Evolutionary conservation across 2,888 invertebrate genomes (phyloP).

Genomic region (Tortrix viridana): DNA sequence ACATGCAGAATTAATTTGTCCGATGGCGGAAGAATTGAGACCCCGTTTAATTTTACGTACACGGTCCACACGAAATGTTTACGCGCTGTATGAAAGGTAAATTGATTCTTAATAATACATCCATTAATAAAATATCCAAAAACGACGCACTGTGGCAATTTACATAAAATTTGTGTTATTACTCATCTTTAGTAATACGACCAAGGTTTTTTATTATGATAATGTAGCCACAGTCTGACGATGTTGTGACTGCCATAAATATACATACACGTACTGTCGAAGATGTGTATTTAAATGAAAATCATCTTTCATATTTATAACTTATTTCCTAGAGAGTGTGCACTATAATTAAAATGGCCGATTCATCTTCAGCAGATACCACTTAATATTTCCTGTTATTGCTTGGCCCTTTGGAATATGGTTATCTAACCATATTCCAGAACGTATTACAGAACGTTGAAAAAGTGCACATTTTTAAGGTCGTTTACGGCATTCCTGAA

Average conservation of each 20-base stretch:
- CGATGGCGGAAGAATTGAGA: conserved; percentile 54
- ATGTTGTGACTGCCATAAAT: conserved; percentile 18
- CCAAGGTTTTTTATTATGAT: conserved; percentile 43
- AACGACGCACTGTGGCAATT: conserved; percentile 58
- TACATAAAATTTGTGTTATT: conserved; percentile 65
- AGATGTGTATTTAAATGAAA: conserved; percentile 27
- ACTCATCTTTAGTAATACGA: conserved; percentile 44
- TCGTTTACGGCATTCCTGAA: conserved; percentile 19
- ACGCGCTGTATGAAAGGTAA: conserved; percentile 56
- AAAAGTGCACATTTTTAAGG: conserved; percentile 23
- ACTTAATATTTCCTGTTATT: neutral
- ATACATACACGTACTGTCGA: conserved; percentile 26
- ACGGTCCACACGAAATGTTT: conserved; percentile 50
- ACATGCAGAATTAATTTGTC: conserved; percentile 44
- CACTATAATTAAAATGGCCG: conserved; percentile 18
- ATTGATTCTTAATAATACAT: conserved; percentile 77
- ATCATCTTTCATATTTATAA: conserved; percentile 24
- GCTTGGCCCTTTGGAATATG: too few species aligned
- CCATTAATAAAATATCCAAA: conserved; percentile 70
- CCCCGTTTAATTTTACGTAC: conserved; percentile 49
- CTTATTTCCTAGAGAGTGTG: conserved; percentile 18
- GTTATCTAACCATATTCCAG: too few species aligned
- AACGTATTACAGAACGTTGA: too few species aligned
- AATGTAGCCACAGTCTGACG: conserved; percentile 2
- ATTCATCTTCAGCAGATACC: neutral